phyloP scores from a whole-genome alignment of 2,113 vertebrate genomes.

The Phocoena sinus region DNA sequence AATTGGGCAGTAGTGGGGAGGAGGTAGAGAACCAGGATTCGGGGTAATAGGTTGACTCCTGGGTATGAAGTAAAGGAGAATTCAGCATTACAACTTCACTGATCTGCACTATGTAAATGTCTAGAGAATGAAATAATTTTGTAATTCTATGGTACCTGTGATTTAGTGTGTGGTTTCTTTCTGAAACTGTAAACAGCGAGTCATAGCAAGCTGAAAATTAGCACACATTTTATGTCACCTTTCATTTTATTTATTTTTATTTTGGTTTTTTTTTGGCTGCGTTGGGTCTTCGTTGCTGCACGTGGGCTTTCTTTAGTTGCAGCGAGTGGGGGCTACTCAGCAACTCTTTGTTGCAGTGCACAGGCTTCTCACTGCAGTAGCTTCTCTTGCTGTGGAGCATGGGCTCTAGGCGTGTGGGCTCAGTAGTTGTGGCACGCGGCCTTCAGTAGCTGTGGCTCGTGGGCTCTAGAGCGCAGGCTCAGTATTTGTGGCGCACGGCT shows the following conservation, averaged over 20 bases:
- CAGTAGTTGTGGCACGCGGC: too few relatives aligned
- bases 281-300: too few relatives aligned
- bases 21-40: background rate
- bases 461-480: too few relatives aligned
- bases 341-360: too few relatives aligned
- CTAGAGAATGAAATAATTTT: background rate
- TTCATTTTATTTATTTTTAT: background rate
- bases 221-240: constrained; percentile 13
- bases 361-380: too few relatives aligned
- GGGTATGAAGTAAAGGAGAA: background rate
- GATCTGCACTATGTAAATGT: background rate
- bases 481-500: too few relatives aligned
- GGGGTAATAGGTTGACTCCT: background rate
- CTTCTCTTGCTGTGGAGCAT: too few relatives aligned
- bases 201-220: constrained; percentile 21
- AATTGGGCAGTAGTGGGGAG: background rate
- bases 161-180: background rate
- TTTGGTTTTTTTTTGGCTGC: too few relatives aligned
- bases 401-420: too few relatives aligned
- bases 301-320: too few relatives aligned
- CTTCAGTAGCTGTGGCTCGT: background rate
- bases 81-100: background rate
- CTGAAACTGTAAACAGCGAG: constrained; percentile 12
- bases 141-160: background rate
- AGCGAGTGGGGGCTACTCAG: too few relatives aligned